Base-by-base conservation (phyloP, 2,113 vertebrate genomes). In the Podarcis muralis region DNA sequence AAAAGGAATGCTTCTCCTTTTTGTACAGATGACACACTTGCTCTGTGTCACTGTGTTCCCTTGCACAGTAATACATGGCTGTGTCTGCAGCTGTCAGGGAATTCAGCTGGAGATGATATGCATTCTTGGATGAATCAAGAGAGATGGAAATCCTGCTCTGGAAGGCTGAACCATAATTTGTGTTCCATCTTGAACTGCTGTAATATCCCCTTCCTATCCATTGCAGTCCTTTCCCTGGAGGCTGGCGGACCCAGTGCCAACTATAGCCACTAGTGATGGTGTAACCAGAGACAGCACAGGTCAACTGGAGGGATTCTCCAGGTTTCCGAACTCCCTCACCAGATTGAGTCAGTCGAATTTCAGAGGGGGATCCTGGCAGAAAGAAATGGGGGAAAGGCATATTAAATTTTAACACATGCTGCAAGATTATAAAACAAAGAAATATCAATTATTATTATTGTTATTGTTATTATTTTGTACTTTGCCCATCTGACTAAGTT, bases 221-320 rank as follows among this genome's bases (percentile, higher is more conserved):
- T 62, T 91, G 80, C 65, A 89, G 82, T 4, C 69, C 80, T 87
- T 96, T 95, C 57, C 92, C 94, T 79, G 89, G 87, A 89, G 91
- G 77, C 85, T 96, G 93, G 88, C 92, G 90, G 81, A 95, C 4
- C 95, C 95, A 96, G 20, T 0, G 0, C 80, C 90, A 85, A 0
- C 0, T 0, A 25, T 37, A 4, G 35, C 6, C 3, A 1, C 79
- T 80, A 30, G 93, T 88, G 30, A 18, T 59, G 15, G 92, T 88
- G 15, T 16, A 65, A 2, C 93, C 90, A 66, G 91, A 77, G 79
- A 87, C 90, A 75, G 86, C 90, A 40, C 94, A 89, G 37, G 84
- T n/a, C n/a, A 91, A 66, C 6, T 15, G 80, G 43, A 89, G 27
- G 6, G 40, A 79, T 0, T 18, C 72, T 5, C 37, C 27, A 18